A percentile compares a stretch with the other conserved stretches of the same genome.
phyloP scores from a whole-genome alignment of 2,797 vertebrate genomes.

The Sebastes baramenuke region DNA sequence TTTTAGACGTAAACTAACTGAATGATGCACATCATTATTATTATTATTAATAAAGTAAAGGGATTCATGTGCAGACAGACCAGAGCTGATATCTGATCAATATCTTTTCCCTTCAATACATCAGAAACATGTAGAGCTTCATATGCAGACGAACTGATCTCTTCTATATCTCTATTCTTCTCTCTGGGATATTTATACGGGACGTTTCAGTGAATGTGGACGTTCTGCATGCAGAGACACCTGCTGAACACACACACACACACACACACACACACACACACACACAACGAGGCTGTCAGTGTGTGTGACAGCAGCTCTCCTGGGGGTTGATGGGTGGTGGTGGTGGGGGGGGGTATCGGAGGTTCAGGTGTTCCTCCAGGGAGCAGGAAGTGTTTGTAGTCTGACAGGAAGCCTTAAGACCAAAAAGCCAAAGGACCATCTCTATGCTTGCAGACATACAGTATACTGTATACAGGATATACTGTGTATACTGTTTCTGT shows the following conservation, averaged over 20 bases:
- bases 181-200: background rate
- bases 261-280: background rate
- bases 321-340: constrained; percentile 39
- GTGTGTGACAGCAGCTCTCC: constrained; percentile 68
- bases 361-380: constrained; percentile 50
- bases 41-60: background rate
- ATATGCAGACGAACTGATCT: too few species aligned
- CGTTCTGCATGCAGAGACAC: constrained; percentile 39
- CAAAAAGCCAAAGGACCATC: background rate
- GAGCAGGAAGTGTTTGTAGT: constrained; percentile 50
- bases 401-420: constrained; percentile 54
- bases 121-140: background rate
- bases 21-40: background rate
- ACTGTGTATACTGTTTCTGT: background rate
- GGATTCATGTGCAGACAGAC: background rate
- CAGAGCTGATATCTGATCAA: background rate
- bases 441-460: background rate
- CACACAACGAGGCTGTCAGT: constrained; percentile 40
- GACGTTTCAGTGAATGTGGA: background rate
- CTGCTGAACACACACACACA: constrained; percentile 10
- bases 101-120: background rate
- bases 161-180: background rate
- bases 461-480: background rate
- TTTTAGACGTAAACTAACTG: background rate
- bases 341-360: background rate